These are phyloP conservation scores for Formica selysi DNA, from an alignment of 1,140 invertebrate genomes.

Conservation along the genomic window DNA sequence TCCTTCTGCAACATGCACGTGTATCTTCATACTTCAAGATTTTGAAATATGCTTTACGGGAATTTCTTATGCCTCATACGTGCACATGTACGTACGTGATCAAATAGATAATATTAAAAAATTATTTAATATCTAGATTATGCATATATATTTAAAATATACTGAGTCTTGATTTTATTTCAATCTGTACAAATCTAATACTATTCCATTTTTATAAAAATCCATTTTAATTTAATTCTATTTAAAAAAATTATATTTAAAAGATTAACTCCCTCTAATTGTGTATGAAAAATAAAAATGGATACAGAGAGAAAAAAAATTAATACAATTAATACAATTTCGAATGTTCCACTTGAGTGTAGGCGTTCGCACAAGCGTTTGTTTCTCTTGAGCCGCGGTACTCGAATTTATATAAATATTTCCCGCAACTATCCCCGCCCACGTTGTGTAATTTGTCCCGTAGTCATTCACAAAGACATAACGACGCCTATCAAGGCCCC, in stretches of 20 bases:
- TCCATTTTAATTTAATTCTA: too few relatives aligned
- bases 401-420: slow-evolving; percentile 31
- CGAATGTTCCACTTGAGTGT: background rate
- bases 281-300: background rate
- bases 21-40: background rate
- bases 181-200: background rate
- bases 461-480: slow-evolving; percentile 72
- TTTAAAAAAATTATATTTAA: background rate
- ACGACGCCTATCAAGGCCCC: slow-evolving; percentile 69
- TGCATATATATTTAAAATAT: background rate
- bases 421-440: slow-evolving; percentile 6
- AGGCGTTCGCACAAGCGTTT: background rate
- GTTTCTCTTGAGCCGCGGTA: background rate
- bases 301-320: background rate
- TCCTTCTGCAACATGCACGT: too few relatives aligned
- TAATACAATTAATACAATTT: background rate
- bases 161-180: background rate
- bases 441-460: slow-evolving; percentile 55
- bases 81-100: background rate
- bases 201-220: background rate
- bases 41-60: background rate
- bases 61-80: background rate
- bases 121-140: background rate
- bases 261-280: background rate
- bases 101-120: slow-evolving; percentile 7